phyloP scores from a whole-genome alignment of 2,888 invertebrate genomes.

The Dioctria linearis region DNA sequence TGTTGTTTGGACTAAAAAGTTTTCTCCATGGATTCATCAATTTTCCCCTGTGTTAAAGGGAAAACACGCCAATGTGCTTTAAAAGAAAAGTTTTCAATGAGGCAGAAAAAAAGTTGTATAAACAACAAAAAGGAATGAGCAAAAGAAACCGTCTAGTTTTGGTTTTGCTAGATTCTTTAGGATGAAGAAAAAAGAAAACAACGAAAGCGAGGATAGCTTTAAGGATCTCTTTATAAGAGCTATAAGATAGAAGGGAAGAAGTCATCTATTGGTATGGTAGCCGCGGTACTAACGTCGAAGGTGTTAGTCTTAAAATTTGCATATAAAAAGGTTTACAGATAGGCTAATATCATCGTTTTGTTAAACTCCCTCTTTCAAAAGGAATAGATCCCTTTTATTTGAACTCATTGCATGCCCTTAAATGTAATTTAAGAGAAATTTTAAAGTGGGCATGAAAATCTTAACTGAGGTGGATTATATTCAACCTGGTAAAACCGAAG shows the following conservation, averaged over 20 bases:
- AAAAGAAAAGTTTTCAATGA: slow-evolving; percentile 32
- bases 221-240: background rate
- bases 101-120: slow-evolving; percentile 18
- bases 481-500: too few species aligned
- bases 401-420: too few species aligned
- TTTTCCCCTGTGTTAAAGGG: slow-evolving; percentile 17
- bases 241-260: slow-evolving; percentile 9
- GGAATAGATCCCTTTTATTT: background rate
- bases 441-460: too few species aligned
- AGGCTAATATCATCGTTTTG: slow-evolving; percentile 14
- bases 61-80: slow-evolving; percentile 40
- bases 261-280: background rate
- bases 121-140: background rate
- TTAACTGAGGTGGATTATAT: too few species aligned
- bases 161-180: background rate
- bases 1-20: slow-evolving; percentile 39
- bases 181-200: slow-evolving; percentile 14
- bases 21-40: slow-evolving; percentile 44
- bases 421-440: too few species aligned
- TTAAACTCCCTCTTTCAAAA: slow-evolving; percentile 12
- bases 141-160: slow-evolving; percentile 20
- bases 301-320: slow-evolving; percentile 26
- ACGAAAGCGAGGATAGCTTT: background rate
- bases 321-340: slow-evolving; percentile 43
- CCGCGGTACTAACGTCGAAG: background rate